phyloP scores from a whole-genome alignment of 2,888 invertebrate genomes.

The Phalera bucephala region DNA sequence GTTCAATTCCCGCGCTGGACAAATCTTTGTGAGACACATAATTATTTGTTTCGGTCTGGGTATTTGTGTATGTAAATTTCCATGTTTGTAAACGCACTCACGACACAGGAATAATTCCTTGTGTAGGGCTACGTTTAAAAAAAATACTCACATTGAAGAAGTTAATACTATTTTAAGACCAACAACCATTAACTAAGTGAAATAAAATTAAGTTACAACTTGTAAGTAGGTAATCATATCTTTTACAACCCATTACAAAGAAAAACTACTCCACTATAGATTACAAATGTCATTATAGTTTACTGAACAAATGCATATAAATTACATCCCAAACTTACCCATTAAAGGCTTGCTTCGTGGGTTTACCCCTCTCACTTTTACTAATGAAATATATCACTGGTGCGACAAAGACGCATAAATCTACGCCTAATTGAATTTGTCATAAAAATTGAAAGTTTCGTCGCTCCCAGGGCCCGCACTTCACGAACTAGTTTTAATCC shows the following conservation, averaged over 20 bases:
- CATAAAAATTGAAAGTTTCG: conserved; percentile 81
- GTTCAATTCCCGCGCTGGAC: too few species aligned
- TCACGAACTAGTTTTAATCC: conserved; percentile 78
- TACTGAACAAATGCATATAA: conserved; percentile 39
- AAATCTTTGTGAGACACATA: too few species aligned
- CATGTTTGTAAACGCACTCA: too few species aligned
- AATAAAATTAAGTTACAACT: too few species aligned
- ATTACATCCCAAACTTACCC: conserved; percentile 53
- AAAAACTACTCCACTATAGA: conserved; percentile 1
- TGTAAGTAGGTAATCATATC: too few species aligned
- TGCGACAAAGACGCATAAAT: conserved; percentile 67
- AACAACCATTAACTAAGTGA: too few species aligned
- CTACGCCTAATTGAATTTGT: conserved; percentile 75
- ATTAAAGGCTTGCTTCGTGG: conserved; percentile 44
- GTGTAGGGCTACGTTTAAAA: too few species aligned
- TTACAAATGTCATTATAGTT: not conserved
- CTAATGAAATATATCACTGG: conserved; percentile 49
- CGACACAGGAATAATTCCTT: too few species aligned
- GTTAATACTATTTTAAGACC: too few species aligned
- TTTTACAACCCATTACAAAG: conserved; percentile 6
- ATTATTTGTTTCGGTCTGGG: too few species aligned
- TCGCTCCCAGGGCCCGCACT: conserved; percentile 65
- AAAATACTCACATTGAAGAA: too few species aligned
- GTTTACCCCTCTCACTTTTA: conserved; percentile 39
- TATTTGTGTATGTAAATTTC: too few species aligned